Conservation (phyloP, 2,888 invertebrate genomes). For the Tubulanus polymorphus region DNA sequence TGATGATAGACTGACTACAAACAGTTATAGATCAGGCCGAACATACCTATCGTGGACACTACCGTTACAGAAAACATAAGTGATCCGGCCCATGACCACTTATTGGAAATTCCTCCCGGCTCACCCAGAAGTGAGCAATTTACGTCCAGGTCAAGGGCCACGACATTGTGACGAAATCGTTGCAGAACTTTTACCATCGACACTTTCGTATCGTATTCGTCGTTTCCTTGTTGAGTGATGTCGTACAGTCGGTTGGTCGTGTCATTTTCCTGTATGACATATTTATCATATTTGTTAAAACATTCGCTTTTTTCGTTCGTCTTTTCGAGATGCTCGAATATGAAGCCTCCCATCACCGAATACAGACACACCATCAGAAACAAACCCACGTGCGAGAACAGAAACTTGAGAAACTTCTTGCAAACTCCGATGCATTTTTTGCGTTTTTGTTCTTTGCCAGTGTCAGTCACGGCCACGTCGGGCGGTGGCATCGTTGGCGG, state of each 20-base stretch:
- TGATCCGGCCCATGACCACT: conserved; percentile 49
- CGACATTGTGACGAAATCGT: conserved; percentile 41
- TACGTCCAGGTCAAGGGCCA: conserved; percentile 44
- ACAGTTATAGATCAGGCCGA: not conserved
- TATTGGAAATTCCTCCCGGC: conserved; percentile 37
- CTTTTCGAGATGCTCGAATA: conserved; percentile 51
- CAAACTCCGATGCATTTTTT: conserved; percentile 25
- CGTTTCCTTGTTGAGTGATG: conserved; percentile 27
- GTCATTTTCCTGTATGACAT: conserved; percentile 36
- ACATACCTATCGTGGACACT: conserved; percentile 50
- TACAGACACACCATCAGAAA: conserved; percentile 47
- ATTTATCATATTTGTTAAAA: conserved; percentile 40
- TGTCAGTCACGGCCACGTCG: not conserved
- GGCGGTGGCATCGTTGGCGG: not conserved
- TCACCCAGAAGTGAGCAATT: conserved; percentile 40
- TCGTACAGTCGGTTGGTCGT: conserved; percentile 36
- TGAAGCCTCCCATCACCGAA: conserved; percentile 51
- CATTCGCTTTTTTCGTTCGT: conserved; percentile 50
- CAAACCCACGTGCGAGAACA: conserved; percentile 51
- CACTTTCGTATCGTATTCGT: conserved; percentile 21
- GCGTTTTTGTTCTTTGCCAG: conserved; percentile 7
- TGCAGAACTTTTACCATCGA: conserved; percentile 35
- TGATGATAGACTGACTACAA: too few species aligned
- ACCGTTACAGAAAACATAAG: conserved; percentile 52
- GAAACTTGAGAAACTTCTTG: conserved; percentile 43